Evolutionary conservation across 2,888 invertebrate species (phyloP).

Genomic region (Agapetus fuscipes): DNA sequence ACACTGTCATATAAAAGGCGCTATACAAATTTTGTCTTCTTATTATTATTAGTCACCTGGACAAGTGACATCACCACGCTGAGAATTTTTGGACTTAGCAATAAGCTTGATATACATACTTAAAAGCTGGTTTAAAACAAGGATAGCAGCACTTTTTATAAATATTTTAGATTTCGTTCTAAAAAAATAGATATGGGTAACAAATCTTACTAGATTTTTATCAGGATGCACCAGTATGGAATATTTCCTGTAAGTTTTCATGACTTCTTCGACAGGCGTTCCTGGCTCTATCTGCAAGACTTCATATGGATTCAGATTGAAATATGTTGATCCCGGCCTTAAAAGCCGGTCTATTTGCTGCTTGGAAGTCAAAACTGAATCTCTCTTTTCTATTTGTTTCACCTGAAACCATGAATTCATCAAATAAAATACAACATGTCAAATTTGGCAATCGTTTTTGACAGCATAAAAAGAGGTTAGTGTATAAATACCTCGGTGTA

Average conservation of each 20-base stretch:
- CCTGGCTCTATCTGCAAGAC: conserved; percentile 89
- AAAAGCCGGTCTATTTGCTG: conserved; percentile 95
- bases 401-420: conserved; percentile 53
- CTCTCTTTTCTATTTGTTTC: conserved; percentile 96
- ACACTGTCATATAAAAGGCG: too few relatives aligned
- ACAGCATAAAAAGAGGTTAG: not conserved
- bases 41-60: too few relatives aligned
- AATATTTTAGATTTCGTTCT: not conserved
- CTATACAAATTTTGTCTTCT: too few relatives aligned
- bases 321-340: conserved; percentile 95
- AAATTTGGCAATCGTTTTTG: conserved; percentile 23
- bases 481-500: conserved; percentile 62
- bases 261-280: conserved; percentile 80
- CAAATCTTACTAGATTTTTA: conserved; percentile 67
- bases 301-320: conserved; percentile 96
- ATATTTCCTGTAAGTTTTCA: conserved; percentile 91
- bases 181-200: too few relatives aligned
- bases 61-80: too few relatives aligned
- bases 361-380: conserved; percentile 90
- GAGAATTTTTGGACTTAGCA: too few relatives aligned
- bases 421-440: not conserved
- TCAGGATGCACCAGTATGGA: conserved; percentile 99
- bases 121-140: too few relatives aligned
- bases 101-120: too few relatives aligned
- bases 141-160: too few relatives aligned